Evolutionary conservation across 2,113 vertebrate genomes (phyloP).

Genomic region (Cnemophilus loriae): DNA sequence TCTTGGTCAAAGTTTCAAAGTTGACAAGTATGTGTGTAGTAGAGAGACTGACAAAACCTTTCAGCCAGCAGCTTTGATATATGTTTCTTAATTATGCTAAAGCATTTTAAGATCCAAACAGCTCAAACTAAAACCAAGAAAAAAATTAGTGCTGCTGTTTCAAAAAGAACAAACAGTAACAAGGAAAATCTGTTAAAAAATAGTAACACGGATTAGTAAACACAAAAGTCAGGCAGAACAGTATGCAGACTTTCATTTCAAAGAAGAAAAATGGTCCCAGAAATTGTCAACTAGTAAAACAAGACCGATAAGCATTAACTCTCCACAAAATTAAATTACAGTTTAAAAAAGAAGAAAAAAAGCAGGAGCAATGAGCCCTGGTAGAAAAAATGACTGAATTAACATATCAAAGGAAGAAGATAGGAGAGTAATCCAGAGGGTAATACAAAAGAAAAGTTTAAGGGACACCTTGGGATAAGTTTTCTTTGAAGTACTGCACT

Average conservation of each 20-base stretch:
- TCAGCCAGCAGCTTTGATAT: background rate
- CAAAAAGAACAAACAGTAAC: background rate
- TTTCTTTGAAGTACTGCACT: slow-evolving; percentile 55
- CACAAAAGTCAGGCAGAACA: background rate
- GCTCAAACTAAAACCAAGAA: background rate
- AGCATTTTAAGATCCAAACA: background rate
- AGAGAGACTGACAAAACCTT: background rate
- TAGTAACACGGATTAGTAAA: background rate
- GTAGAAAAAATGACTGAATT: slow-evolving; percentile 42
- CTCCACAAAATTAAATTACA: slow-evolving; percentile 56
- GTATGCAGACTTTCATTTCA: background rate
- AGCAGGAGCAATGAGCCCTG: background rate
- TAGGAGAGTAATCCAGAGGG: slow-evolving; percentile 46
- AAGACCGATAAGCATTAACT: slow-evolving; percentile 37
- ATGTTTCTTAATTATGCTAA: background rate
- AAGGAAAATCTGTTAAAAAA: background rate
- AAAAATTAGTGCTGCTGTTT: background rate
- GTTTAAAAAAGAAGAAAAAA: background rate
- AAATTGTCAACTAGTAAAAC: slow-evolving; percentile 15
- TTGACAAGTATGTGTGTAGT: background rate
- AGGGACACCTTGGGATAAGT: slow-evolving; percentile 52
- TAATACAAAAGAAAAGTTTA: slow-evolving; percentile 54
- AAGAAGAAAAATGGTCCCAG: background rate
- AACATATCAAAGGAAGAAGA: slow-evolving; percentile 67
- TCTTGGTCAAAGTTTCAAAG: background rate